Base-by-base conservation (phyloP, 2,888 invertebrate genomes). In the Junonia oenone region DNA sequence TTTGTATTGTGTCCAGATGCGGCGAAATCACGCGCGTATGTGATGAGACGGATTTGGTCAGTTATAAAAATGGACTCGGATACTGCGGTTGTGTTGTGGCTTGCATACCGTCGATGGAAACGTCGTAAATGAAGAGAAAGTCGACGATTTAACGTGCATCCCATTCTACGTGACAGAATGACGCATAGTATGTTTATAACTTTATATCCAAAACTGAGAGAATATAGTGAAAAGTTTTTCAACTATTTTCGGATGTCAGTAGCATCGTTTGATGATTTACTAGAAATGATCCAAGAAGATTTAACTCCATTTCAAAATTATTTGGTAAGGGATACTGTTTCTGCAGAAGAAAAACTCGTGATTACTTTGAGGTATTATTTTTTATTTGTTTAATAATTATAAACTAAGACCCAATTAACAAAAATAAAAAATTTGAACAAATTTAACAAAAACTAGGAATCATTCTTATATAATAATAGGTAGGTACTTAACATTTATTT, bases 311-410 rank as follows among this genome's bases (percentile, higher is more conserved):
- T 5, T 33, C 3, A 33, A 40, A 35, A 43, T 33, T 40, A 40
- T 14, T 22, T 45, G 11, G 5, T 33, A 9, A n/a, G 51, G 15
- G 43, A 33, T n/a, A n/a, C 27, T 26, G 37, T 54, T 29, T 33
- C 45, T 6, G 38, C 49, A 26, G 54, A 48, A 54, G 54, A 54
- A 54, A 48, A 48, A 48, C 47, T 48, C 40, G 47, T 54, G 43
- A 43, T 54, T 22, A 54, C 54, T 13, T 40, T 54, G 40, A 40
- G 54, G 48, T 55, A 50, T 22, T 33, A 33, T n/a, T 33, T n/a
- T 33, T 11, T 33, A 33, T 33, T 33, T 13, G n/a, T 33, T 81
- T 81, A 33, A 33, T 33, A n/a, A n/a, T n/a, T n/a, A n/a, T n/a
- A n/a, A n/a, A n/a, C n/a, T n/a, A n/a, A n/a, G n/a, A n/a, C n/a